Percentiles rank a stretch among this genome's conserved stretches.
These are phyloP conservation scores for Ectemnius cavifrons DNA, from an alignment of 2,888 invertebrate species.

Conservation along the genomic window DNA sequence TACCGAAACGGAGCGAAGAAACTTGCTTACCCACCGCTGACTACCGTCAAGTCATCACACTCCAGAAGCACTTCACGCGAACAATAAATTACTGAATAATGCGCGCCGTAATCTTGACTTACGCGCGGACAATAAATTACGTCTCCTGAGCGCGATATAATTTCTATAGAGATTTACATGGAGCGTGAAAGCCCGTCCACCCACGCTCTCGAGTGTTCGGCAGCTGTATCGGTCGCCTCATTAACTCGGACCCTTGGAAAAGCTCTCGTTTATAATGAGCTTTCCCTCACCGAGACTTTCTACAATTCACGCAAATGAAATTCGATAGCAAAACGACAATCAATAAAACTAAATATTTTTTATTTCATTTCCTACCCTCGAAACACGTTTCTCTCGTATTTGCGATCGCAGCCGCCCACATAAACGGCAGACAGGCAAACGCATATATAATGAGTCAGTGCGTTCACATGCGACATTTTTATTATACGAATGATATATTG, in stretches of 20 bases:
- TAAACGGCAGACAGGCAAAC: slow-evolving; percentile 16
- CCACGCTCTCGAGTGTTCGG: slow-evolving; percentile 31
- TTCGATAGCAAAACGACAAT: no score
- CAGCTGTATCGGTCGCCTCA: not conserved
- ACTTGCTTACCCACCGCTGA: not conserved
- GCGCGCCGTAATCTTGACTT: slow-evolving; percentile 33
- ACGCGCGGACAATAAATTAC: slow-evolving; percentile 39
- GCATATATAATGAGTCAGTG: slow-evolving; percentile 30
- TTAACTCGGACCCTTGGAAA: no score
- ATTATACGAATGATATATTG: slow-evolving; percentile 7
- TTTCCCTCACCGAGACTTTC: no score
- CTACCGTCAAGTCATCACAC: not conserved
- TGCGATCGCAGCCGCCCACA: slow-evolving; percentile 40
- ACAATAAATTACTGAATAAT: slow-evolving; percentile 41
- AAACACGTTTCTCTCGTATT: slow-evolving; percentile 14
- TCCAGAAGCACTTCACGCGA: slow-evolving; percentile 23
- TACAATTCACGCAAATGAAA: no score
- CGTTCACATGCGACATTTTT: slow-evolving; percentile 35
- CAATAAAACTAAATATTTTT: no score
- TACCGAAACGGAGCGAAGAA: no score
- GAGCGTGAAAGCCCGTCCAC: slow-evolving; percentile 27
- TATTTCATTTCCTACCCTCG: not conserved
- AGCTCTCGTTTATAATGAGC: no score
- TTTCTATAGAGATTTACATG: slow-evolving; percentile 43
- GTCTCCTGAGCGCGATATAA: slow-evolving; percentile 20